A percentile compares a stretch with the other conserved stretches of the same genome.
Conservation (phyloP, 2,797 vertebrate genomes). For the Lemur catta region DNA sequence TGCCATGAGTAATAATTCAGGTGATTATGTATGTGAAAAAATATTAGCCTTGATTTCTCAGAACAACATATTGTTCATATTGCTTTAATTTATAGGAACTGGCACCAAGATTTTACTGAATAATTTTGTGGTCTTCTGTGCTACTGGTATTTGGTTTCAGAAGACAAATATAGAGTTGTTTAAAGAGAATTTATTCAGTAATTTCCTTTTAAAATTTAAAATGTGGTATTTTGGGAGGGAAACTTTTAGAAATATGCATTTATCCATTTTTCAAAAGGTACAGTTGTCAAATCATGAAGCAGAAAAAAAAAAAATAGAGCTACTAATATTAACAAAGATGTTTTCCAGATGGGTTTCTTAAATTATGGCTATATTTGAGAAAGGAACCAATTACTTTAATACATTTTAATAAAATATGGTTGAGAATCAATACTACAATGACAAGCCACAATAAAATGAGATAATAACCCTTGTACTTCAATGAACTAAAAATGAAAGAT, state of each 20-base stretch:
- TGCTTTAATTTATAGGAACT: slow-evolving; percentile 37
- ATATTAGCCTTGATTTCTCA: not conserved
- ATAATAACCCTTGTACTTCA: not conserved
- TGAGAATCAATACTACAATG: not conserved
- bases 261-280: slow-evolving; percentile 44
- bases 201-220: slow-evolving; percentile 55
- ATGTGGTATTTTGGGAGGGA: not conserved
- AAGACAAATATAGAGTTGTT: slow-evolving; percentile 25
- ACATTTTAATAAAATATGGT: slow-evolving; percentile 40
- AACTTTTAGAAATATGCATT: slow-evolving; percentile 36
- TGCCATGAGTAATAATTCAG: not conserved
- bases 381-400: slow-evolving; percentile 44
- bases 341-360: slow-evolving; percentile 57
- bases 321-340: slow-evolving; percentile 48
- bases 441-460: slow-evolving; percentile 24
- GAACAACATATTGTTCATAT: slow-evolving; percentile 15
- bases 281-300: slow-evolving; percentile 53
- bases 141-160: slow-evolving; percentile 54
- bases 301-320: slow-evolving; percentile 34
- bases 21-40: not conserved
- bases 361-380: slow-evolving; percentile 41
- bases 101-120: slow-evolving; percentile 48
- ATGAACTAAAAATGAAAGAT: not conserved
- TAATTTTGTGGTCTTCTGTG: slow-evolving; percentile 41
- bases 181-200: slow-evolving; percentile 46